Evolutionary conservation across 2,888 invertebrate genomes (phyloP).

Genomic region (Sisyra terminalis): DNA sequence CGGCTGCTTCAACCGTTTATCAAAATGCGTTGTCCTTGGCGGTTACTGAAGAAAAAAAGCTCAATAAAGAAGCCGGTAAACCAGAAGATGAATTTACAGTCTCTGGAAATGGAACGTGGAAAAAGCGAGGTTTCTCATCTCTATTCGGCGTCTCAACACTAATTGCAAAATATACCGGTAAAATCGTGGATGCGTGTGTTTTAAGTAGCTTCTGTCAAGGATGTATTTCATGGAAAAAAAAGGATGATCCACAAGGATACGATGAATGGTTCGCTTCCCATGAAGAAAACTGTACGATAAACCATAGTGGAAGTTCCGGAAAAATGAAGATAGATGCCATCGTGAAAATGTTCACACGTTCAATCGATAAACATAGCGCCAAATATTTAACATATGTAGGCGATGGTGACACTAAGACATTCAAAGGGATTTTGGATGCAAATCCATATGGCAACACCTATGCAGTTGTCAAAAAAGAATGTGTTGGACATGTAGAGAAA

Average conservation of each 20-base stretch:
- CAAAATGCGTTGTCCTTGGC: not conserved
- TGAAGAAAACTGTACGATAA: conserved; percentile 8
- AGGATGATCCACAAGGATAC: conserved; percentile 7
- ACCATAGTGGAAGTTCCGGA: conserved; percentile 8
- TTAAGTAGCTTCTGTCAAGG: conserved; percentile 11
- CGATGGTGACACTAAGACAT: conserved; percentile 13
- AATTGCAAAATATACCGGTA: conserved; percentile 14
- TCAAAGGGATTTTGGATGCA: conserved; percentile 10
- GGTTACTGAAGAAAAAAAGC: not conserved
- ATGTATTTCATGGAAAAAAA: conserved; percentile 8
- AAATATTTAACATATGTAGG: conserved; percentile 12
- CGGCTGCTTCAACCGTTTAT: not conserved
- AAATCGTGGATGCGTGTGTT: conserved; percentile 13
- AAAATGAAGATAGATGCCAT: conserved; percentile 8
- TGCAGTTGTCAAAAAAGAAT: conserved; percentile 9
- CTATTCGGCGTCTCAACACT: conserved; percentile 14
- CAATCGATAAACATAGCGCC: conserved; percentile 8
- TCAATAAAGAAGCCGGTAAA: no score
- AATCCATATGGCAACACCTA: conserved; percentile 8
- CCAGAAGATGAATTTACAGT: conserved; percentile 12
- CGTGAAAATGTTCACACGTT: conserved; percentile 8
- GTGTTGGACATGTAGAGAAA: conserved; percentile 9
- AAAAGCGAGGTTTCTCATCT: conserved; percentile 15
- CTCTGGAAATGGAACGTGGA: conserved; percentile 14
- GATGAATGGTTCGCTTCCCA: conserved; percentile 7